Evolutionary conservation across 1,140 invertebrate species (phyloP).

Genomic region (Drosophila fuyamai): DNA sequence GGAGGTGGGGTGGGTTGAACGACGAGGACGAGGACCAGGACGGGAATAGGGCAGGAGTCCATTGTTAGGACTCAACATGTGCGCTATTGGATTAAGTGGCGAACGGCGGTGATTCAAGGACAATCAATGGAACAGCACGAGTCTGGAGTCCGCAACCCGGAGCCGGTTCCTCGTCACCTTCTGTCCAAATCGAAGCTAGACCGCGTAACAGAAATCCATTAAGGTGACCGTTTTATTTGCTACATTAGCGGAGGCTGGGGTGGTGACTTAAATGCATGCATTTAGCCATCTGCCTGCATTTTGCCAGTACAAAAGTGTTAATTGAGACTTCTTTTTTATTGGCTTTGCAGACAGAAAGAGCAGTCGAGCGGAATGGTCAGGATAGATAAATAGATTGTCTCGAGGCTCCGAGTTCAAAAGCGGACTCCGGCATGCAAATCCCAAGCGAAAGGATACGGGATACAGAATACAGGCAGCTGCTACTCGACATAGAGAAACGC

Average conservation of each 20-base stretch:
- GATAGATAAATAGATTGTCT: slow-evolving; percentile 9
- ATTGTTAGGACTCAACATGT: slow-evolving; percentile 77
- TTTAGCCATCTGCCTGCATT: slow-evolving; percentile 81
- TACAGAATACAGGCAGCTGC: slow-evolving; percentile 35
- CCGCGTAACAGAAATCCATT: slow-evolving; percentile 81
- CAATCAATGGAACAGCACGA: slow-evolving; percentile 79
- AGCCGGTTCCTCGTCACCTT: slow-evolving; percentile 53
- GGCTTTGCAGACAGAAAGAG: slow-evolving; percentile 12
- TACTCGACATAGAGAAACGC: slow-evolving; percentile 26
- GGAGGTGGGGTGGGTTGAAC: slow-evolving; percentile 7
- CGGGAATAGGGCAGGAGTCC: slow-evolving; percentile 4
- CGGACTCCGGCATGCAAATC: slow-evolving; percentile 57
- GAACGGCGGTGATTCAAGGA: slow-evolving; percentile 65
- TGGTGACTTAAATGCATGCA: slow-evolving; percentile 76
- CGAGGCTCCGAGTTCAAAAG: slow-evolving; percentile 8
- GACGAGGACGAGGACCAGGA: neutral
- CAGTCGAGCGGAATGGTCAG: slow-evolving; percentile 59
- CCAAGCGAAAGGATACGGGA: slow-evolving; percentile 26
- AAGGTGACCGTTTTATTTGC: slow-evolving; percentile 80
- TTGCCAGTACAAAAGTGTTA: slow-evolving; percentile 69
- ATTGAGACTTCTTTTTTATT: slow-evolving; percentile 60
- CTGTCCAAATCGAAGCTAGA: slow-evolving; percentile 80
- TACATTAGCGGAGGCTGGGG: slow-evolving; percentile 61
- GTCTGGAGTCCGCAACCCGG: slow-evolving; percentile 2
- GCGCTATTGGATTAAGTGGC: slow-evolving; percentile 84